Evolutionary conservation across 1,140 invertebrate genomes (phyloP).

Genomic region (Cydia splendana): DNA sequence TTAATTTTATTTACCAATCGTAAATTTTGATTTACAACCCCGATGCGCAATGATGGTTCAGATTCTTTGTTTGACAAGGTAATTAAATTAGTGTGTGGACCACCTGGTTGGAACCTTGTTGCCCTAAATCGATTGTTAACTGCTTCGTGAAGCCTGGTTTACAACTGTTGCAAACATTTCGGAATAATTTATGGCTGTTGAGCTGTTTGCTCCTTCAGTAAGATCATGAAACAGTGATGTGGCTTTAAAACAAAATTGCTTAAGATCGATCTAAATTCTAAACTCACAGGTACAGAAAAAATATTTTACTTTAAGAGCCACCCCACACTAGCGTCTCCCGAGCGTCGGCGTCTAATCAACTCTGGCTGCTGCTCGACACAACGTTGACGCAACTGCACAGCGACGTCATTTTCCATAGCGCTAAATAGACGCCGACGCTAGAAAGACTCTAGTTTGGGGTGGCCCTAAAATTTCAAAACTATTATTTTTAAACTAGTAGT

Average conservation of each 20-base stretch:
- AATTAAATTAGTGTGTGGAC: constrained; percentile 28
- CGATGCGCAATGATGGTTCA: constrained; percentile 22
- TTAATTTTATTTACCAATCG: constrained; percentile 30
- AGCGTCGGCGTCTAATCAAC: no score
- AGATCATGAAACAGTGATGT: background rate
- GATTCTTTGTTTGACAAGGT: constrained; percentile 29
- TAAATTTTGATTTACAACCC: constrained; percentile 28
- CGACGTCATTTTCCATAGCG: no score
- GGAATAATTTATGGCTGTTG: background rate
- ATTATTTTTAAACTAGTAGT: no score
- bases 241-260: background rate
- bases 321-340: no score
- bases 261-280: background rate
- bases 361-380: no score
- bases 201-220: background rate
- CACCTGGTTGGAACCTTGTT: constrained; percentile 18
- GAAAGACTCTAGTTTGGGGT: no score
- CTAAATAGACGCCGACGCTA: no score
- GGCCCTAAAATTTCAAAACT: no score
- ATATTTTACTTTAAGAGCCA: no score
- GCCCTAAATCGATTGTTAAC: constrained; percentile 15
- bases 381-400: no score
- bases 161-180: background rate
- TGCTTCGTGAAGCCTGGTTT: background rate
- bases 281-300: background rate